Evolutionary conservation across 2,888 invertebrate genomes (phyloP).

Genomic region (Lobophora halterata): DNA sequence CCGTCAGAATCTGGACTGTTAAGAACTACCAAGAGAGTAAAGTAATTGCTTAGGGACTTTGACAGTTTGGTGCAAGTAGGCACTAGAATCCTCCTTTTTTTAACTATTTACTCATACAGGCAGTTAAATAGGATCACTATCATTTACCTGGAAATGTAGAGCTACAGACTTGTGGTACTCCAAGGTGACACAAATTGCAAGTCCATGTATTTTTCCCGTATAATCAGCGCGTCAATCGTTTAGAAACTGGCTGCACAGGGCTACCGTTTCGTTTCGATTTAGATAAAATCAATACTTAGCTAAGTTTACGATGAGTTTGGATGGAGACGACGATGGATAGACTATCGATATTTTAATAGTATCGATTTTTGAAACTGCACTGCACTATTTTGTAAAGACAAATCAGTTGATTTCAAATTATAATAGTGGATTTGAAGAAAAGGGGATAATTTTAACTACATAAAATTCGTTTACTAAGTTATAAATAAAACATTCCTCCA

Average conservation of each 20-base stretch:
- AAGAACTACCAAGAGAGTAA: too few relatives aligned
- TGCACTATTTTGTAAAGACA: too few relatives aligned
- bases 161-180: slow-evolving; percentile 13
- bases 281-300: slow-evolving; percentile 49
- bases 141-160: slow-evolving; percentile 22
- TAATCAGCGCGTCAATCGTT: slow-evolving; percentile 53
- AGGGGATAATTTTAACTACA: too few relatives aligned
- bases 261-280: slow-evolving; percentile 52
- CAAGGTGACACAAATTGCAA: slow-evolving; percentile 52
- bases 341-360: neutral
- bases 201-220: slow-evolving; percentile 52
- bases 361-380: too few relatives aligned
- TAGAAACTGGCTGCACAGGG: slow-evolving; percentile 41
- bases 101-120: too few relatives aligned
- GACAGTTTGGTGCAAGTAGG: too few relatives aligned
- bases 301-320: slow-evolving; percentile 55
- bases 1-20: too few relatives aligned
- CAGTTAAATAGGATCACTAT: slow-evolving; percentile 30
- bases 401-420: neutral
- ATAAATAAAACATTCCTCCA: too few relatives aligned
- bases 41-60: too few relatives aligned
- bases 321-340: slow-evolving; percentile 35
- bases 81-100: too few relatives aligned
- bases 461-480: too few relatives aligned
- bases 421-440: slow-evolving; percentile 12